phyloP scores from a whole-genome alignment of 1,140 invertebrate genomes.

The Anagrus nilaparvatae region DNA sequence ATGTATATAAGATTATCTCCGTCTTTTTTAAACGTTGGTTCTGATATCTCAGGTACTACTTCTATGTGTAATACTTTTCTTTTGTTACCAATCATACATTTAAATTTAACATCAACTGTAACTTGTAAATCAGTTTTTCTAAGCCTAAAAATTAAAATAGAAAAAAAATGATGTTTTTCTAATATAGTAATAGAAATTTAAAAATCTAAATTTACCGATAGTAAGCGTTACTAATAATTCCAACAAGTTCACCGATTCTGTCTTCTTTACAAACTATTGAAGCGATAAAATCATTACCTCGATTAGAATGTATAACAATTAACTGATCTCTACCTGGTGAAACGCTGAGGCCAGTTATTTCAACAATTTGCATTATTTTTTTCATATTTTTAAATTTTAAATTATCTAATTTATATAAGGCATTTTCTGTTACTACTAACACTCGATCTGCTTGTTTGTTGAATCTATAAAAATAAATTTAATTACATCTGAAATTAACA shows the following conservation, averaged over 20 bases:
- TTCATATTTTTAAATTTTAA: constrained; percentile 81
- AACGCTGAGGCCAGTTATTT: constrained; percentile 73
- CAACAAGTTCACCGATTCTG: constrained; percentile 79
- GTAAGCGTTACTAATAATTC: constrained; percentile 65
- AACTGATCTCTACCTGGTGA: constrained; percentile 80
- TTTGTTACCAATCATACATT: constrained; percentile 67
- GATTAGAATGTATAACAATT: constrained; percentile 77
- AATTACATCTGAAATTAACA: constrained; percentile 13
- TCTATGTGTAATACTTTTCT: constrained; percentile 52
- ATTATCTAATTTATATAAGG: constrained; percentile 82
- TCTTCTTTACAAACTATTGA: constrained; percentile 51
- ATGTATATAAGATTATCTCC: constrained; percentile 44
- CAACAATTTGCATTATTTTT: constrained; percentile 67
- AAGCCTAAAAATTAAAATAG: constrained; percentile 38
- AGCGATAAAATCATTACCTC: constrained; percentile 84
- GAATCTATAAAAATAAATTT: constrained; percentile 51
- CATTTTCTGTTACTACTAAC: constrained; percentile 76
- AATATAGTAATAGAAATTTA: neutral
- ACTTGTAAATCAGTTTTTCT: constrained; percentile 53
- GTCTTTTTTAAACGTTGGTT: constrained; percentile 53
- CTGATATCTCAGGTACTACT: constrained; percentile 45
- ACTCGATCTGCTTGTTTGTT: constrained; percentile 85
- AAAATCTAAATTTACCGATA: constrained; percentile 52
- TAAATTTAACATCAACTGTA: constrained; percentile 50
- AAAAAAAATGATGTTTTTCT: constrained; percentile 18